These are phyloP conservation scores for Halictus quadricinctus DNA, from an alignment of 2,888 invertebrate species.

Conservation along the genomic window DNA sequence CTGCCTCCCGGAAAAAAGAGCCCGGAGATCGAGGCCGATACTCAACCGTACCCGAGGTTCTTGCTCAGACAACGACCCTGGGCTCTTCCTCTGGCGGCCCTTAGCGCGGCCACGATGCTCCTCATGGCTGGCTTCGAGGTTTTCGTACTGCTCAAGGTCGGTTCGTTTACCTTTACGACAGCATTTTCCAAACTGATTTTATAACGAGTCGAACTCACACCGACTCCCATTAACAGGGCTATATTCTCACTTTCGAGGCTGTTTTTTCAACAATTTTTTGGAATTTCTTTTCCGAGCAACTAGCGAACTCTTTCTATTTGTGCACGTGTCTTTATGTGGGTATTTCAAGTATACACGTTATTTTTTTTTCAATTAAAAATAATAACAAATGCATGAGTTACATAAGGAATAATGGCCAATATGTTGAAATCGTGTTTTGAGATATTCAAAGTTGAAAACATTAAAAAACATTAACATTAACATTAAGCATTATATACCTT, in stretches of 20 bases:
- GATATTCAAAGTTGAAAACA: too few relatives aligned
- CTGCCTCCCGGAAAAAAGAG: conserved; percentile 69
- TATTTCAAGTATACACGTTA: background rate
- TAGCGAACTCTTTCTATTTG: background rate
- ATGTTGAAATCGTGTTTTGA: too few relatives aligned
- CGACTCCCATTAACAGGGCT: background rate
- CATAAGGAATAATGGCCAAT: too few relatives aligned
- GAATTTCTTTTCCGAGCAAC: background rate
- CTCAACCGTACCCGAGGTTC: conserved; percentile 75
- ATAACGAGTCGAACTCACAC: background rate
- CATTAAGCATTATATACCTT: too few relatives aligned
- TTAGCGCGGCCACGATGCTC: conserved; percentile 92
- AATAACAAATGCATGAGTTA: too few relatives aligned
- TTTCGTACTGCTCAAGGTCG: conserved; percentile 90
- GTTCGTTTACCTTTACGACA: conserved; percentile 51
- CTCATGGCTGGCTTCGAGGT: conserved; percentile 94
- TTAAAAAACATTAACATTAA: too few relatives aligned
- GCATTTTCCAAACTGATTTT: conserved; percentile 30
- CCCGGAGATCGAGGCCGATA: conserved; percentile 61
- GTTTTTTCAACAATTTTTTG: background rate
- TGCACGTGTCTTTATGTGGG: background rate
- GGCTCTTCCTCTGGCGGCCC: conserved; percentile 94
- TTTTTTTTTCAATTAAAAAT: too few relatives aligned
- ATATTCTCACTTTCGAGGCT: background rate
- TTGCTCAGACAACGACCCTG: conserved; percentile 90